Conservation (phyloP, 2,113 vertebrate genomes). For the Gallinago jamesoni region DNA sequence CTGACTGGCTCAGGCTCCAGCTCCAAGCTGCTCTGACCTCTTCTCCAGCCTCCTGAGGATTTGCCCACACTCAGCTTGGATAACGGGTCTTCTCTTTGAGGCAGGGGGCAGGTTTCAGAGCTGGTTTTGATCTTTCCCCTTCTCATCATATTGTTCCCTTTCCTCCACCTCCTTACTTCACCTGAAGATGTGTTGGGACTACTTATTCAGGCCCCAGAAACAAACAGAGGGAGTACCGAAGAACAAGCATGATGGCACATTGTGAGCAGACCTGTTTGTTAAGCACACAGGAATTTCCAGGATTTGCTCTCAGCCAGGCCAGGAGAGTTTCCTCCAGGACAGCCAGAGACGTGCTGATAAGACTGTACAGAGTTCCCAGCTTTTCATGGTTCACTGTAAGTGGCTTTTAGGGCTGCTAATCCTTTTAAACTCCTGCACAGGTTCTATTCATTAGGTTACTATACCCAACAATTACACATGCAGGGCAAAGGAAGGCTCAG, state of each 20-base stretch:
- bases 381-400: background rate
- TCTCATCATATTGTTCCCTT: accelerated
- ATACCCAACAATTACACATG: background rate
- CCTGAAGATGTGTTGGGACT: background rate
- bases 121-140: background rate
- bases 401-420: slow-evolving; percentile 1
- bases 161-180: background rate
- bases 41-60: background rate
- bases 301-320: background rate
- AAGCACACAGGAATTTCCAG: slow-evolving; percentile 6
- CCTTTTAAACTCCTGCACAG: slow-evolving; percentile 13
- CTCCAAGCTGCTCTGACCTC: background rate
- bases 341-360: background rate
- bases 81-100: background rate
- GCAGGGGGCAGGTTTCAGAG: background rate
- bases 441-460: background rate
- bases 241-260: background rate
- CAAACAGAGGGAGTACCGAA: background rate
- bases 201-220: background rate
- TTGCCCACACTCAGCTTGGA: background rate
- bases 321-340: background rate
- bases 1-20: background rate
- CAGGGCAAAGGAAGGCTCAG: background rate
- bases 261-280: background rate
- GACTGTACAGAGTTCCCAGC: background rate